Evolutionary conservation across 1,140 invertebrate genomes (phyloP), one percentile per base, ranked within the genome.

Genomic region (Achroia grisella): DNA sequence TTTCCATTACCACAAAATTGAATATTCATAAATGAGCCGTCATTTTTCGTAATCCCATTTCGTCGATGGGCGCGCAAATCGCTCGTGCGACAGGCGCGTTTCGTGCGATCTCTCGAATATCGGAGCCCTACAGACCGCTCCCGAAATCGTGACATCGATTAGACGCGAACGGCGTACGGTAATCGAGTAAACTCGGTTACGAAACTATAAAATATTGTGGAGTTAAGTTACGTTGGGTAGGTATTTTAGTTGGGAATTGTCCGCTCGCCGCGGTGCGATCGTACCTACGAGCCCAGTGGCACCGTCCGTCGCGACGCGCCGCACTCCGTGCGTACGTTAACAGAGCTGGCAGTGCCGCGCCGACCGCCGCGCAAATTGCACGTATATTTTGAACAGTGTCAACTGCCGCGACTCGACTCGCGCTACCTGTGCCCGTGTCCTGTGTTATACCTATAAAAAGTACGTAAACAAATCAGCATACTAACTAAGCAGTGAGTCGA

Each of bases 171-270:
- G 62, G 58, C 59, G 61, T 58, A 58, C 64, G 52, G 68, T 77
- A 78, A 82, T 80, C 74, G 62, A 75, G 63, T 71, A 73, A n/a
- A 73, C 62, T 73, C 62, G 64, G 62, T 83, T 80, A 78, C 79
- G 74, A 77, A 80, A 83, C 68, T 76, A 77, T 77, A 76, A 79
- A 76, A 77, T 76, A 81, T 81, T 76, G 73, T 71, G 63, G 71
- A 72, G 71, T 77, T 76, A 74, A 78, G 71, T 82, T 80, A 76
- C 73, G 68, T 71, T 73, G 62, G 35, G 14, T 42, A 39, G 57
- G 57, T 69, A 67, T 66, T 58, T 55, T 64, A 71, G 65, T 76
- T 68, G 73, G 66, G 72, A 74, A 78, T 72, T 73, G 72, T 62
- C 58, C 69, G 64, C 46, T 71, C 59, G 66, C 58, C 53, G 42